Base-by-base conservation (phyloP, 2,797 vertebrate species). In the Sebastes variabilis region DNA sequence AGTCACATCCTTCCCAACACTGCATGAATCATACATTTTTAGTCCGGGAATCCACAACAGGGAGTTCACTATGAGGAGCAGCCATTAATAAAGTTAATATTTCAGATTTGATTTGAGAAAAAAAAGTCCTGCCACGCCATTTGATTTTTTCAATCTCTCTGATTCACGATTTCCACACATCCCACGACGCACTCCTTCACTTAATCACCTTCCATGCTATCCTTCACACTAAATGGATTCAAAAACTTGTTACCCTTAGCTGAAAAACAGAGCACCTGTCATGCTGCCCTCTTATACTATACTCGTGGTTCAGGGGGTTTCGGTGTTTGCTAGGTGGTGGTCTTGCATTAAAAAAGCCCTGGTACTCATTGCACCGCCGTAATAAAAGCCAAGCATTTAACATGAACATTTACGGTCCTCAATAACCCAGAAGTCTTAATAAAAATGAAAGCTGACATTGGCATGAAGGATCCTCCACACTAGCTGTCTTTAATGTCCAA, bases 351-450 rank as follows among this genome's bases (percentile, higher is more conserved):
- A 89, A 20, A 92, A 91, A 87, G 79, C 87, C 79, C 80, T 38
- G 61, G 76, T 81, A 61, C 80, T 88, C 91, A 81, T 89, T 90
- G 90, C 92, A 79, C 89, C 74, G 27, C 75, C 52, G 87, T 82
- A 94, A 96, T 96, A 95, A 96, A 95, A 91, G 69, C 81, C 72
- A 75, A 79, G 90, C 92, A 92, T 96, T 96, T 96, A 95, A 93
- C 94, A 92, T 92, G 90, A 92, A 93, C 94, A 93, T 96, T 96
- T 96, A 96, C 91, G 91, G 93, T 93, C 91, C 90, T 94, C 95
- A 94, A 95, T 95, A 96, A 96, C 93, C 94, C 93, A 95, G 94
- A 96, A 95, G 94, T 96, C 96, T 95, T 96, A 94, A 96, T 96
- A 96, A 96, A 96, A 96, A 95, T 94, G 92, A 95, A 93, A 96